A percentile compares a stretch with the other conserved stretches of the same genome.
Conservation (phyloP, 2,113 vertebrate species). For the Lutjanus erythropterus region DNA sequence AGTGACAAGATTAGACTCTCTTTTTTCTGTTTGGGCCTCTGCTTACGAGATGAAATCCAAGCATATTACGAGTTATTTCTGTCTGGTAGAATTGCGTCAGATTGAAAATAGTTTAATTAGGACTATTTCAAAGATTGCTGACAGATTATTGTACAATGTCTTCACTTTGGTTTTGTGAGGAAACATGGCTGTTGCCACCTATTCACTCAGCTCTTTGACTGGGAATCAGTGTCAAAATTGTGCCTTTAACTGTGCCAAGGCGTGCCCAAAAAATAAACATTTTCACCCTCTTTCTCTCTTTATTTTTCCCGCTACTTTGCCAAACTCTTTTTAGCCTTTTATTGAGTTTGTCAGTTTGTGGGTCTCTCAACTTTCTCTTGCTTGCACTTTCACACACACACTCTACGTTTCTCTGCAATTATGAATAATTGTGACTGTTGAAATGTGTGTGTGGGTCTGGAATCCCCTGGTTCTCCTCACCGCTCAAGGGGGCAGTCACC, state of each 20-base stretch:
- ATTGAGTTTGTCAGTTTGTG: conserved; percentile 62
- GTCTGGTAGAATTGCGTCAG: neutral
- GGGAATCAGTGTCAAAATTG: conserved; percentile 80
- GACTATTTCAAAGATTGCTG: neutral
- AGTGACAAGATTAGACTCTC: neutral
- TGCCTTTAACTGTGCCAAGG: conserved; percentile 77
- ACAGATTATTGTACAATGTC: neutral
- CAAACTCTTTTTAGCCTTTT: conserved; percentile 44
- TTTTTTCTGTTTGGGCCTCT: neutral
- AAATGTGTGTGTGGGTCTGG: conserved; percentile 81
- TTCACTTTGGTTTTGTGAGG: conserved; percentile 18
- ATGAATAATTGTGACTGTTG: conserved; percentile 87
- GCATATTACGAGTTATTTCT: neutral
- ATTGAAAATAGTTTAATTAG: conserved; percentile 2
- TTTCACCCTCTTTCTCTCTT: conserved; percentile 25
- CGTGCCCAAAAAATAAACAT: conserved; percentile 77
- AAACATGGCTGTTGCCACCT: conserved; percentile 7
- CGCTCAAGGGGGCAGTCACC: conserved; percentile 74
- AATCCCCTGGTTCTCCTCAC: conserved; percentile 77
- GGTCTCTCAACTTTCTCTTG: conserved; percentile 55
- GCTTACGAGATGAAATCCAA: neutral
- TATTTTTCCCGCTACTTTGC: conserved; percentile 40
- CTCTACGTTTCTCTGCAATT: conserved; percentile 80
- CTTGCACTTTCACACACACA: conserved; percentile 1
- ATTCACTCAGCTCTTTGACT: conserved; percentile 82